phyloP scores from a whole-genome alignment of 2,888 invertebrate genomes.

The Strigamia transsilvanica region DNA sequence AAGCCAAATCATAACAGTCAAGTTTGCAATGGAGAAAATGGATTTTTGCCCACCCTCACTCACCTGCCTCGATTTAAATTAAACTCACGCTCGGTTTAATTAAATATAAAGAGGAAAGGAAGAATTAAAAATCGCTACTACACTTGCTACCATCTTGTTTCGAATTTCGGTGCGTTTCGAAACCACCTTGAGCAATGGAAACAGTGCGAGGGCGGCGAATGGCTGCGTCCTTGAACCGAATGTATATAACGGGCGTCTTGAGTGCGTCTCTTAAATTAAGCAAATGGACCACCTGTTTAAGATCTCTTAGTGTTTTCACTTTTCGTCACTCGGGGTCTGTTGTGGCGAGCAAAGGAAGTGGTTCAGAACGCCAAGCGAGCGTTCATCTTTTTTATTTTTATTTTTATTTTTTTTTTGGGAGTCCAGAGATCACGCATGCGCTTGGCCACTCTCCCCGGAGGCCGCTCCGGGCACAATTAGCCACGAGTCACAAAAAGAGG shows the following conservation, averaged over 20 bases:
- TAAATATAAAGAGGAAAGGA: neutral
- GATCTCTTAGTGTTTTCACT: slow-evolving; percentile 22
- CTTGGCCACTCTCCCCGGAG: slow-evolving; percentile 28
- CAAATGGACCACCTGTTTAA: slow-evolving; percentile 45
- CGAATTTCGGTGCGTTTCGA: neutral
- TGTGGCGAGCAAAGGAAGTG: neutral
- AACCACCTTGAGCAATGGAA: neutral
- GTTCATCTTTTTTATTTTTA: slow-evolving; percentile 25
- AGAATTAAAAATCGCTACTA: neutral
- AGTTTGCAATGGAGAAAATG: too few relatives aligned
- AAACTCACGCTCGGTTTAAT: neutral
- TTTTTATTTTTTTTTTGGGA: neutral
- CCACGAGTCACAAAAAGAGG: slow-evolving; percentile 47
- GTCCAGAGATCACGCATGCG: slow-evolving; percentile 34
- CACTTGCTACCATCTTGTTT: neutral
- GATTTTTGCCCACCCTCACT: too few relatives aligned
- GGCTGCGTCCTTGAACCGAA: slow-evolving; percentile 28
- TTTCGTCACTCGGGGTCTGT: slow-evolving; percentile 13
- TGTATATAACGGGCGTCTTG: slow-evolving; percentile 17
- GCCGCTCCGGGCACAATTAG: slow-evolving; percentile 47
- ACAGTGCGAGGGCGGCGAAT: neutral
- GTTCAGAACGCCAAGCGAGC: neutral
- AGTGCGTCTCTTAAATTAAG: slow-evolving; percentile 48
- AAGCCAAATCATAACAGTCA: too few relatives aligned
- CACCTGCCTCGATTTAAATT: neutral